A percentile compares a stretch with the other conserved stretches of the same genome.
phyloP scores from a whole-genome alignment of 2,888 invertebrate species.

The Drosophila birchii region DNA sequence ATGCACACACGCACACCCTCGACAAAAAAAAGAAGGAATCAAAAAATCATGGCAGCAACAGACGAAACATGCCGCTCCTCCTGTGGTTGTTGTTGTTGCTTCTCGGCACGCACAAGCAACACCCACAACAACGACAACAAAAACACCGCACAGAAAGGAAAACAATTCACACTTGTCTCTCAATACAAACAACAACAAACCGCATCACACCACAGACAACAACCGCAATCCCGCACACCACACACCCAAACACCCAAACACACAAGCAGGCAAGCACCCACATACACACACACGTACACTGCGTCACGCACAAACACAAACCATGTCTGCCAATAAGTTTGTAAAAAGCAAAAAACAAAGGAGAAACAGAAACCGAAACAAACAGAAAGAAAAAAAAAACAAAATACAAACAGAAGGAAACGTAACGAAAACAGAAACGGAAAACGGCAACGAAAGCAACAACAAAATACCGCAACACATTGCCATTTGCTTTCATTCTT shows the following conservation, averaged over 20 bases:
- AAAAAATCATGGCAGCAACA: conserved; percentile 77
- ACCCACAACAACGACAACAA: conserved; percentile 42
- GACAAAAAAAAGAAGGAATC: conserved; percentile 64
- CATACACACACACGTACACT: conserved; percentile 40
- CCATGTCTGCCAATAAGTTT: conserved; percentile 78
- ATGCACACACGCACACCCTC: conserved; percentile 56
- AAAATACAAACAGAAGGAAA: conserved; percentile 26
- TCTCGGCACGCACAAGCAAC: conserved; percentile 60
- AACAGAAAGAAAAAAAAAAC: conserved; percentile 10
- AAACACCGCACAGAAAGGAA: conserved; percentile 63
- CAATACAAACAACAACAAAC: conserved; percentile 72
- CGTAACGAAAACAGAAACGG: conserved; percentile 52
- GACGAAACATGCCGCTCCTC: conserved; percentile 41
- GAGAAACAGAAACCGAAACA: conserved; percentile 21
- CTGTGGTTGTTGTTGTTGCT: conserved; percentile 44
- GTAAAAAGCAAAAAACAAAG: conserved; percentile 56
- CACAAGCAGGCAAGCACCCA: conserved; percentile 36
- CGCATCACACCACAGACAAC: conserved; percentile 64
- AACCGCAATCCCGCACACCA: conserved; percentile 73
- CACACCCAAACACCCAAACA: conserved; percentile 54
- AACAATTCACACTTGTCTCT: conserved; percentile 81
- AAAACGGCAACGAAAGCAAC: conserved; percentile 66
- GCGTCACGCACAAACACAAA: conserved; percentile 59
- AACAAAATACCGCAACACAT: conserved; percentile 75
- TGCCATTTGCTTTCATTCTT: conserved; percentile 62